A percentile compares a stretch with the other conserved stretches of the same genome.
Evolutionary conservation across 2,888 invertebrate genomes (phyloP).

Genomic region (Agrilus cyanescens): DNA sequence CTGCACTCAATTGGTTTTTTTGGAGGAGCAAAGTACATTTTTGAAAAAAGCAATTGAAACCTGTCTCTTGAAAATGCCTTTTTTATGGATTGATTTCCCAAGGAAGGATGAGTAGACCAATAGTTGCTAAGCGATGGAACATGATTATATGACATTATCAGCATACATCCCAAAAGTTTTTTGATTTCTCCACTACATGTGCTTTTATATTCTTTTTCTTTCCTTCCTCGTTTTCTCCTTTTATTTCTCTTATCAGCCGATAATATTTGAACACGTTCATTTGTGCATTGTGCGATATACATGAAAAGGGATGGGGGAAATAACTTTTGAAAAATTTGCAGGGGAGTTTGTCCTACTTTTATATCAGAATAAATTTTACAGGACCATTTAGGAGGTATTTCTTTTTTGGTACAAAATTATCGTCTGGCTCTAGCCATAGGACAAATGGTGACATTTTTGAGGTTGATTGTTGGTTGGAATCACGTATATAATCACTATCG

Average conservation of each 20-base stretch:
- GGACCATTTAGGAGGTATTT: too few species aligned
- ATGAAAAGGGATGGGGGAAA: conserved; percentile 6
- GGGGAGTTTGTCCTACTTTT: too few species aligned
- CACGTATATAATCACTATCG: too few species aligned
- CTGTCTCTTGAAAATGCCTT: conserved; percentile 6
- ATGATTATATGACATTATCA: conserved; percentile 8
- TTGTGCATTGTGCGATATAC: conserved; percentile 4
- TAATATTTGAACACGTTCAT: conserved; percentile 2
- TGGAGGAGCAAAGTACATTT: conserved; percentile 7
- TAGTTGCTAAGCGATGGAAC: conserved; percentile 7
- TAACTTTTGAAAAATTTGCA: too few species aligned
- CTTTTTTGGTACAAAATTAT: too few species aligned
- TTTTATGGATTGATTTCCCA: conserved; percentile 8
- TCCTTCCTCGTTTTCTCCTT: not conserved
- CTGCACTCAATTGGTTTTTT: conserved; percentile 5
- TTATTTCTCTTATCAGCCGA: too few species aligned
- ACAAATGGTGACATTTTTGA: too few species aligned
- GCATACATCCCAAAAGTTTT: conserved; percentile 7
- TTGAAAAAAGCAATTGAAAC: conserved; percentile 7
- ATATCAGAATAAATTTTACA: too few species aligned
- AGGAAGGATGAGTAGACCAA: conserved; percentile 7
- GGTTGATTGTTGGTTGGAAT: too few species aligned
- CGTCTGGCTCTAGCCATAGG: too few species aligned
- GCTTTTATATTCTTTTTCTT: conserved; percentile 1
- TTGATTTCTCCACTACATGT: conserved; percentile 8